Base-by-base conservation (phyloP, 2,113 vertebrate genomes). In the Reinhardtius hippoglossoides region DNA sequence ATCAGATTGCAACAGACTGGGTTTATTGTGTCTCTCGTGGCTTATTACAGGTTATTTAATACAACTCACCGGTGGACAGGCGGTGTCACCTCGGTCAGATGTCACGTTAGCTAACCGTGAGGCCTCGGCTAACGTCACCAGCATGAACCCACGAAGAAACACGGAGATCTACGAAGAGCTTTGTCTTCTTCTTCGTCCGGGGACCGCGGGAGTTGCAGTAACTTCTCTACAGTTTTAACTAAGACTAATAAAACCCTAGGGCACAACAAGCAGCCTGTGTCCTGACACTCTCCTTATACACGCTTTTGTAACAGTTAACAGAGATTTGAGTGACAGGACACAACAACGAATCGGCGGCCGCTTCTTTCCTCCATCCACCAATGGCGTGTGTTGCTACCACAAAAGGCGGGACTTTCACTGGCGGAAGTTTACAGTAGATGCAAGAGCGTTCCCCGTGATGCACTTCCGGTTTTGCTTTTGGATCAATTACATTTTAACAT, bases 31-130 rank as follows among this genome's bases (percentile, higher is more conserved):
- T 9, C 1, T 37, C 35, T 37, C 8, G 9, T 37, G 35, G 9
- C 35, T 37, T 9, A 31, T 37, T 2, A 37, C 35, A 9, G 35
- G 8, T 14, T 46, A 14, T 46, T 14, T 50, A 18, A 16, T 20
- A 16, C 3, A 16, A 50, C 46, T 87, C 74, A 89, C 87, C 84
- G 55, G 75, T 61, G 5, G 3, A 55, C 82, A 26, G 71, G 71
- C 55, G 70, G 27, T 55, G 55, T 56, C 67, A 40, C 42, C 9
- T 48, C 16, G 5, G 26, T 52, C 13, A 63, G 65, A 70, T 46
- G 57, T 65, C 65, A 66, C 44, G 42, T 63, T 70, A 76, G 82
- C 80, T 78, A 50, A 20, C 18, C 42, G 80, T 68, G 58, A 70
- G 78, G 60, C 70, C n/a, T 68, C 5, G 6, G 69, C 54, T 76